These are phyloP conservation scores for Macrotis lagotis DNA, from an alignment of 2,113 vertebrate species.

Conservation along the genomic window DNA sequence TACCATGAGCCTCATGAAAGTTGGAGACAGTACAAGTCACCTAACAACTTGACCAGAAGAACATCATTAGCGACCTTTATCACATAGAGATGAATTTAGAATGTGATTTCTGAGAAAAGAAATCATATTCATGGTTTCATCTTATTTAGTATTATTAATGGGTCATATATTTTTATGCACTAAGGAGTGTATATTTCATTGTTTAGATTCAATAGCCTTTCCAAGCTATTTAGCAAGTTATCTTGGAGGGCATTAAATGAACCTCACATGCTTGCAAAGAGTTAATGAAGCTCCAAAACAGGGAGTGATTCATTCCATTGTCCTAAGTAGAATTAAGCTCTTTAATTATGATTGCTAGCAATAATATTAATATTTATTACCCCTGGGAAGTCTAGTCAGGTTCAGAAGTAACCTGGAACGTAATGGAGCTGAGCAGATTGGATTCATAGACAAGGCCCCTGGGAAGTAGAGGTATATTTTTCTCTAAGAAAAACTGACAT, in stretches of 20 bases:
- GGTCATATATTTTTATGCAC: not conserved
- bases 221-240: constrained; percentile 8
- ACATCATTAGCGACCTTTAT: not conserved
- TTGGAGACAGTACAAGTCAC: not conserved
- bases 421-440: not conserved
- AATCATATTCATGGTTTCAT: not conserved
- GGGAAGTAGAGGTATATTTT: not conserved
- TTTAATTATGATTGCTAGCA: not conserved
- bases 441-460: not conserved
- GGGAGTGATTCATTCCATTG: not conserved
- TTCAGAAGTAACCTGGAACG: not conserved
- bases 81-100: not conserved
- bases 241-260: not conserved
- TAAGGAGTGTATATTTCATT: not conserved
- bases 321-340: not conserved
- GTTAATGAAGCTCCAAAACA: constrained; percentile 40
- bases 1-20: not conserved
- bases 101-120: not conserved
- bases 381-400: constrained; percentile 2
- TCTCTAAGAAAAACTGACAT: constrained; percentile 47
- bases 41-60: not conserved
- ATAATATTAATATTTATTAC: constrained; percentile 24
- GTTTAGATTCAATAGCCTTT: not conserved
- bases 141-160: not conserved
- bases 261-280: not conserved